Base-by-base conservation (phyloP, 2,888 invertebrate genomes). In the Eristalis pertinax region DNA sequence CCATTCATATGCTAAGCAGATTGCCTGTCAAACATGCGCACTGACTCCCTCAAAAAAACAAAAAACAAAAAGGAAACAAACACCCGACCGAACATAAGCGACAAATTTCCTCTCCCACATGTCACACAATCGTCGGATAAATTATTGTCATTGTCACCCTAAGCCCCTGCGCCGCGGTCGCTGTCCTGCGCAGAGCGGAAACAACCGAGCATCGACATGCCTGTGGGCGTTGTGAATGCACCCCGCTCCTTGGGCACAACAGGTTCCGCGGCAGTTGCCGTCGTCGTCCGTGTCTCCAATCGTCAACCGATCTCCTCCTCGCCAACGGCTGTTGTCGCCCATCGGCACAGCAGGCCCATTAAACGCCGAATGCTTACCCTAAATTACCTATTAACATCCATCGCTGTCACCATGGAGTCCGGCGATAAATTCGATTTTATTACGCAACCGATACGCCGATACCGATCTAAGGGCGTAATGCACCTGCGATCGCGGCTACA, bases 251-350 rank as follows among this genome's bases (percentile, higher is more conserved):
- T 32, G 32, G 0, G 29, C 38, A 75, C 77, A 78, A 86, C 83
- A 79, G 84, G 75, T 80, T 68, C 65, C 70, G 29, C 4, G 0
- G 29, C 32, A 1, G 32, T 5, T 5, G 10, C 10, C 8, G 32
- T 32, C 10, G 8, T 29, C 29, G 4, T 29, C 2, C 22, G 79
- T 72, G 72, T n/a, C 50, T 8, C 68, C 68, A 72, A 79, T 83
- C 72, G 68, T 58, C 65, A 62, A 78, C 82, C 70, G 62, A 78
- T 86, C 87, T 87, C 87, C n/a, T n/a, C n/a, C n/a, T n/a, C n/a
- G n/a, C n/a, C 87, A 87, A 87, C 84, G 80, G 84, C 79, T 84
- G 84, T 79, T 87, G 72, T 84, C 86, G 78, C 65, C 87, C 78
- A 70, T 82, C 67, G 50, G 74, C 74, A 41, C 50, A 56, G 35